phyloP scores from a whole-genome alignment of 2,797 vertebrate genomes.

The Pachyuromys duprasi region DNA sequence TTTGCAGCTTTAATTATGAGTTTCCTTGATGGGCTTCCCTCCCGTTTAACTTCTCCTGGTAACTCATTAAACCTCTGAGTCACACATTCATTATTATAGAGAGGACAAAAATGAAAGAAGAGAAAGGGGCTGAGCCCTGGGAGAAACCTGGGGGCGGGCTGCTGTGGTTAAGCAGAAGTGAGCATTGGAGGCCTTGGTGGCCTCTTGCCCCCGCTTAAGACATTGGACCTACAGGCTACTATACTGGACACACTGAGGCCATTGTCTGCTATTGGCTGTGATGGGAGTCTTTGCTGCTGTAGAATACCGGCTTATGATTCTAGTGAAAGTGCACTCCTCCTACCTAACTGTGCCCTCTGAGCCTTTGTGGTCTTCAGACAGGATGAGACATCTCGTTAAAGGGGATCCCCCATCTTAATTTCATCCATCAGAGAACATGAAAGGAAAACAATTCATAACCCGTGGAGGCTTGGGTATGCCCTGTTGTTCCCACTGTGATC shows the following conservation, averaged over 20 bases:
- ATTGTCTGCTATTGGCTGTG: background rate
- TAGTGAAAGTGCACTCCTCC: constrained; percentile 42
- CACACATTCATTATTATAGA: constrained; percentile 81
- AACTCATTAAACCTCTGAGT: constrained; percentile 85
- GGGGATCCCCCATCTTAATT: constrained; percentile 45
- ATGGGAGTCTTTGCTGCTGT: background rate
- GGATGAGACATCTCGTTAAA: constrained; percentile 59
- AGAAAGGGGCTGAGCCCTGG: constrained; percentile 71
- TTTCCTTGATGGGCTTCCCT: constrained; percentile 83
- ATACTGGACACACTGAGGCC: background rate
- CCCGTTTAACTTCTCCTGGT: constrained; percentile 82
- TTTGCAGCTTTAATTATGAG: constrained; percentile 82
- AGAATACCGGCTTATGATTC: background rate
- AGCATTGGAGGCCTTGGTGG: constrained; percentile 74
- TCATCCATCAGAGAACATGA: constrained; percentile 37
- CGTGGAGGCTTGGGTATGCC: constrained; percentile 23
- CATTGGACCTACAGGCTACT: constrained; percentile 65
- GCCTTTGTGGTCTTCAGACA: constrained; percentile 42
- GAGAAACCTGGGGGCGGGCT: constrained; percentile 80
- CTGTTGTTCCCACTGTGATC: background rate
- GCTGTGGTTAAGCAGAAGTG: constrained; percentile 76
- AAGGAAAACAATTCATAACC: constrained; percentile 47
- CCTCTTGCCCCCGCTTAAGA: constrained; percentile 42
- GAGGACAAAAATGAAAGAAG: constrained; percentile 77
- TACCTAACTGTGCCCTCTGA: constrained; percentile 45